A percentile compares a stretch with the other conserved stretches of the same genome.
phyloP scores from a whole-genome alignment of 2,113 vertebrate genomes.

The Penelope pileata region DNA sequence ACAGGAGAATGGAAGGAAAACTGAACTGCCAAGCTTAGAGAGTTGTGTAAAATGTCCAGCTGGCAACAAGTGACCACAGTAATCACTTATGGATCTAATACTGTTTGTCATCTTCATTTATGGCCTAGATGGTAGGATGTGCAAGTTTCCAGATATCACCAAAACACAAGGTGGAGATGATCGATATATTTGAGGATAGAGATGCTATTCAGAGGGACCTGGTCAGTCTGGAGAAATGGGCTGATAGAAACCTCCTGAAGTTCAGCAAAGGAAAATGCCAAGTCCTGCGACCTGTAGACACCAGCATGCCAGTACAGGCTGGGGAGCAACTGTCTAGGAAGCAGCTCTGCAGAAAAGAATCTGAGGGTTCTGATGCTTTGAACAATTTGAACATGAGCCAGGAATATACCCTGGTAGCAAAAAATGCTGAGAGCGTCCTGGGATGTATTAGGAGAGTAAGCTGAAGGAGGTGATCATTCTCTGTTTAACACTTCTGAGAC shows the following conservation, averaged over 20 bases:
- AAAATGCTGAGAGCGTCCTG: neutral
- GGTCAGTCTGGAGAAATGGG: neutral
- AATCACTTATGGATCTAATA: neutral
- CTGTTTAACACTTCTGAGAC: neutral
- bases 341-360: neutral
- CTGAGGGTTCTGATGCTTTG: neutral
- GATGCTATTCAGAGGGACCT: neutral
- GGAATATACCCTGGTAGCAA: neutral
- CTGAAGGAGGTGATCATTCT: neutral
- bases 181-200: neutral
- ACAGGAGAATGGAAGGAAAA: neutral
- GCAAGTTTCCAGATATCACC: neutral
- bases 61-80: neutral
- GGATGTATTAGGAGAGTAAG: neutral
- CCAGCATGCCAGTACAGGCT: neutral
- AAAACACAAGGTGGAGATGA: neutral
- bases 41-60: neutral
- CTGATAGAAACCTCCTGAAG: neutral
- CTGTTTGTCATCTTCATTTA: neutral
- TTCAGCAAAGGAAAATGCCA: neutral
- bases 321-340: neutral
- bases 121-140: neutral
- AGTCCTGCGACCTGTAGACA: neutral
- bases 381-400: accelerated
- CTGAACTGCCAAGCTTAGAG: neutral